These are phyloP conservation scores for Chlorops oryzae DNA, from an alignment of 1,140 invertebrate genomes.

Conservation along the genomic window DNA sequence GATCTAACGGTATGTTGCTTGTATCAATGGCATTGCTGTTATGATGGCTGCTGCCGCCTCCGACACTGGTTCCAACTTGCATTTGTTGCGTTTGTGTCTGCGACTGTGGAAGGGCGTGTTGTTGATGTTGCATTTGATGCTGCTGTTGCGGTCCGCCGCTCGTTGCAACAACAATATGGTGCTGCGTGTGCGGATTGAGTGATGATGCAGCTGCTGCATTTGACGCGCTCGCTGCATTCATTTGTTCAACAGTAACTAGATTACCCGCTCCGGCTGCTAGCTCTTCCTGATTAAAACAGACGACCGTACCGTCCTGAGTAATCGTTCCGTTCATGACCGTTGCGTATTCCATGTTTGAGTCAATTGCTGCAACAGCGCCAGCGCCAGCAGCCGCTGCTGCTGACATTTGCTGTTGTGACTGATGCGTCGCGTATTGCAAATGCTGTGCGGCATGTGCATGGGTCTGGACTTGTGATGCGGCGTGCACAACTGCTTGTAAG, in stretches of 20 bases:
- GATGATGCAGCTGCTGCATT: conserved; percentile 9
- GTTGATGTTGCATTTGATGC: conserved; percentile 17
- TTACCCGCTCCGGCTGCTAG: conserved; percentile 18
- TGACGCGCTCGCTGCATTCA: conserved; percentile 9
- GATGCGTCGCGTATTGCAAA: not conserved
- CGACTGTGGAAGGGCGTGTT: conserved; percentile 18
- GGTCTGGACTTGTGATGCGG: too few species aligned
- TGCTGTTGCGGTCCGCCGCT: conserved; percentile 9
- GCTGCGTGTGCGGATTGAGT: conserved; percentile 19
- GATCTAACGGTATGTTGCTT: conserved; percentile 56
- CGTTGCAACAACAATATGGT: conserved; percentile 27
- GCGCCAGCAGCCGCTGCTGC: conserved; percentile 14
- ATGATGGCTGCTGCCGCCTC: conserved; percentile 3
- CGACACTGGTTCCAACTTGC: conserved; percentile 3
- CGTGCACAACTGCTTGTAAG: too few species aligned
- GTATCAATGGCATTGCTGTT: conserved; percentile 21
- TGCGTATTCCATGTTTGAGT: conserved; percentile 32
- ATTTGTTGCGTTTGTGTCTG: conserved; percentile 19
- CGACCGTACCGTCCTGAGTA: conserved; percentile 36
- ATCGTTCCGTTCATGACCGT: conserved; percentile 46
- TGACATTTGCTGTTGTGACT: conserved; percentile 6
- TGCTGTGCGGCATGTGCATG: too few species aligned
- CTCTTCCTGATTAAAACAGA: conserved; percentile 40
- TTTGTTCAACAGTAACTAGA: conserved; percentile 42
- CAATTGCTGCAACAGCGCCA: conserved; percentile 12